These are phyloP conservation scores for Zenarchopterus dispar DNA, from an alignment of 2,797 vertebrate genomes.

Conservation along the genomic window DNA sequence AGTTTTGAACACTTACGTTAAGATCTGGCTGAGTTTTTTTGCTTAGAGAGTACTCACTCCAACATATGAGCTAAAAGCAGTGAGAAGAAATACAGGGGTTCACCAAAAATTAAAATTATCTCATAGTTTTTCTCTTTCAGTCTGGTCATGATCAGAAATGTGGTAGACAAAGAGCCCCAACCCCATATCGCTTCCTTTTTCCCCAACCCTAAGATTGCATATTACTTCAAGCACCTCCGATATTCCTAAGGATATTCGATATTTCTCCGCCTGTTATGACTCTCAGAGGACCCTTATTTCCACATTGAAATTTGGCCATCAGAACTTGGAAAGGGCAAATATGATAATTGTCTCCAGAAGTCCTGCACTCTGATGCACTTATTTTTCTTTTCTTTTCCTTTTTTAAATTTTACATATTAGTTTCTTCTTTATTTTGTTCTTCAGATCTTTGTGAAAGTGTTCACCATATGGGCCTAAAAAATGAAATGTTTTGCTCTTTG, in stretches of 20 bases:
- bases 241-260: conserved; percentile 24
- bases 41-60: too few species aligned
- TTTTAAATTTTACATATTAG: neutral
- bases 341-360: conserved; percentile 47
- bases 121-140: too few species aligned
- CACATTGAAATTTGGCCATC: conserved; percentile 31
- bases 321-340: conserved; percentile 23
- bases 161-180: neutral
- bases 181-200: neutral
- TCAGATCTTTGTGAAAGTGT: conserved; percentile 28
- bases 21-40: too few species aligned
- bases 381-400: conserved; percentile 19
- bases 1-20: too few species aligned
- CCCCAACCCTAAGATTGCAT: neutral
- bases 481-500: conserved; percentile 33
- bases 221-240: conserved; percentile 17
- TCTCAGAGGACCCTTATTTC: conserved; percentile 43
- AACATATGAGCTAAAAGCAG: too few species aligned
- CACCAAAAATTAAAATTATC: too few species aligned
- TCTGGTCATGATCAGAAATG: too few species aligned
- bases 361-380: conserved; percentile 21
- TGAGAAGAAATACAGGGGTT: too few species aligned
- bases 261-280: conserved; percentile 41
- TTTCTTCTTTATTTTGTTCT: conserved; percentile 11
- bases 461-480: conserved; percentile 55